Percentiles rank a stretch among this genome's conserved stretches.
Evolutionary conservation across 2,113 vertebrate genomes (phyloP).

Genomic region (Tupaia tana): DNA sequence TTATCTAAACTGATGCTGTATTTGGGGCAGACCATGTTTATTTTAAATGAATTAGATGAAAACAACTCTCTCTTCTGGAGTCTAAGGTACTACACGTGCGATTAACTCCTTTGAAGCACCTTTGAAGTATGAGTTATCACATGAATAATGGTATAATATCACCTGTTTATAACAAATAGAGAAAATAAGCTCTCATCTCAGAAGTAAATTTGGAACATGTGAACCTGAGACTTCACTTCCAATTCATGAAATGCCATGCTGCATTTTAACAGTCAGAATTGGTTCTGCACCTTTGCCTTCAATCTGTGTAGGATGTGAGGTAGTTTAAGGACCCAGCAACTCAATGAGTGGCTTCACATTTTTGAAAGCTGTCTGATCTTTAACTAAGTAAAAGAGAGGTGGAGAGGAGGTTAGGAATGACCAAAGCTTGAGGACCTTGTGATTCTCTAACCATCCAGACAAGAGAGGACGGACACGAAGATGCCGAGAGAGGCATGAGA

Average conservation of each 20-base stretch:
- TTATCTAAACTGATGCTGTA: neutral
- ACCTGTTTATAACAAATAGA: neutral
- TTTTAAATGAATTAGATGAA: conserved; percentile 27
- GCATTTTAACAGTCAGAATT: neutral
- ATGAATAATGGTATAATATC: neutral
- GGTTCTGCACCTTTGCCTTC: neutral
- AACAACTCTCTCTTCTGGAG: neutral
- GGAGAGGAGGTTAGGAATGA: neutral
- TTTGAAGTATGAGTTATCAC: conserved; percentile 11
- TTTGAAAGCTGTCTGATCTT: neutral
- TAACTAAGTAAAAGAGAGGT: neutral
- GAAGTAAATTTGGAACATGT: neutral
- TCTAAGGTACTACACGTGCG: neutral
- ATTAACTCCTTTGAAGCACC: conserved; percentile 14
- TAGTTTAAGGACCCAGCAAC: neutral
- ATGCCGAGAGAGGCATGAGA: neutral
- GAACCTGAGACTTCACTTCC: neutral
- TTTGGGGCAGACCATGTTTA: neutral
- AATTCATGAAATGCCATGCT: neutral
- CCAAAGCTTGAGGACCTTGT: neutral
- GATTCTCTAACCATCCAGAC: neutral
- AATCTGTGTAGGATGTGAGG: neutral
- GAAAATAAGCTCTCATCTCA: neutral
- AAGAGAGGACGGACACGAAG: neutral
- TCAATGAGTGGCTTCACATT: neutral